Evolutionary conservation across 2,113 vertebrate genomes (phyloP).

Genomic region (Nanorana parkeri): DNA sequence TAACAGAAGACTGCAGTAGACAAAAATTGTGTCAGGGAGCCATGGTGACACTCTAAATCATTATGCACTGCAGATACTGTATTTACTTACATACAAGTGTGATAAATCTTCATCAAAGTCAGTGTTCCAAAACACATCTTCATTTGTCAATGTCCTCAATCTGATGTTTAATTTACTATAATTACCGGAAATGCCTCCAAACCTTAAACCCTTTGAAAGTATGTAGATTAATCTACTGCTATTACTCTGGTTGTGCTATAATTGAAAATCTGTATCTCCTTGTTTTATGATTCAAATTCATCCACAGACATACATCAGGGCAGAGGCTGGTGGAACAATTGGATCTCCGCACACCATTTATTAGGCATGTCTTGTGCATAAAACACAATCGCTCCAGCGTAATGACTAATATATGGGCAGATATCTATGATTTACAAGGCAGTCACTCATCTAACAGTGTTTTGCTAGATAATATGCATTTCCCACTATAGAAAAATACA

Average conservation of each 20-base stretch:
- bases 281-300: conserved; percentile 47
- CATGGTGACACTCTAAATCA: conserved; percentile 34
- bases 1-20: neutral
- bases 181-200: conserved; percentile 45
- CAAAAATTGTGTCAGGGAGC: conserved; percentile 8
- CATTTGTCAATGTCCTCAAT: conserved; percentile 40
- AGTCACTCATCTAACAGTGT: conserved; percentile 8
- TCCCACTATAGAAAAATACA: conserved; percentile 9
- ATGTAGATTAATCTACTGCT: conserved; percentile 43
- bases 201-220: conserved; percentile 23
- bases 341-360: conserved; percentile 30
- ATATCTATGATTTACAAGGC: conserved; percentile 24
- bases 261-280: conserved; percentile 48
- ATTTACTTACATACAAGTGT: conserved; percentile 28
- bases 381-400: conserved; percentile 24
- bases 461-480: conserved; percentile 20
- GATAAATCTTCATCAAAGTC: conserved; percentile 49
- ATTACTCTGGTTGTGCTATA: conserved; percentile 15
- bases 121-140: conserved; percentile 25
- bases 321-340: conserved; percentile 31
- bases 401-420: conserved; percentile 13
- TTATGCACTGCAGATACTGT: neutral
- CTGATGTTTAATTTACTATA: conserved; percentile 50
- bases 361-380: conserved; percentile 22
- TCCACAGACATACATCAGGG: conserved; percentile 30